A percentile compares a stretch with the other conserved stretches of the same genome.
phyloP scores from a whole-genome alignment of 2,888 invertebrate species.

The Cremastinae sp. region DNA sequence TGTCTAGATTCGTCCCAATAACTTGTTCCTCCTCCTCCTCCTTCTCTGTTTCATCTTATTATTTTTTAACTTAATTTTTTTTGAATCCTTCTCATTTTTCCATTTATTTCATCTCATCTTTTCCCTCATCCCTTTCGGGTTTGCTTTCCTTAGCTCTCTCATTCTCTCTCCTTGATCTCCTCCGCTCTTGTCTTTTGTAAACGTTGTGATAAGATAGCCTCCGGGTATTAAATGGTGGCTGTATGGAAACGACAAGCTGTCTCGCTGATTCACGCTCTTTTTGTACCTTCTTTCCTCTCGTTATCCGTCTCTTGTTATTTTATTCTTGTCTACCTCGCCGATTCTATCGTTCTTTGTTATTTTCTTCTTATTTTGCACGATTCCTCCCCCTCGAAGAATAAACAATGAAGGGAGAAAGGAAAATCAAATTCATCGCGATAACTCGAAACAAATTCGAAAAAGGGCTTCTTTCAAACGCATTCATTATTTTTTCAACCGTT shows the following conservation, averaged over 20 bases:
- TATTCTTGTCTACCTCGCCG: neutral
- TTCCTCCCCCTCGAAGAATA: neutral
- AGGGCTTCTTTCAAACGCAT: too few species aligned
- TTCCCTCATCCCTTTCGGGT: conserved; percentile 4
- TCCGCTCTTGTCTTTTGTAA: neutral
- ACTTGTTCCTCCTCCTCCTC: conserved; percentile 12
- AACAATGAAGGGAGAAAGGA: neutral
- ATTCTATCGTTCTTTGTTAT: neutral
- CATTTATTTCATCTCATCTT: conserved; percentile 1
- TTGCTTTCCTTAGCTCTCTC: conserved; percentile 6
- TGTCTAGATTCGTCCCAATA: conserved; percentile 49
- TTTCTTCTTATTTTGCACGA: neutral
- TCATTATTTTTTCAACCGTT: too few species aligned
- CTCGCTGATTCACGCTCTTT: conserved; percentile 9
- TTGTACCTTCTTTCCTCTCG: neutral
- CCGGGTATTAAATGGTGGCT: conserved; percentile 19
- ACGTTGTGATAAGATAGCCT: conserved; percentile 8
- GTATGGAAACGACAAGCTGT: conserved; percentile 32
- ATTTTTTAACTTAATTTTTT: conserved; percentile 11
- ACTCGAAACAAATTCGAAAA: too few species aligned
- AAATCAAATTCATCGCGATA: conserved; percentile 8
- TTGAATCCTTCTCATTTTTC: neutral
- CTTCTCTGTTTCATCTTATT: conserved; percentile 10
- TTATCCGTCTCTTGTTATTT: conserved; percentile 1
- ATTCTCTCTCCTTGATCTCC: conserved; percentile 1